These are phyloP conservation scores for Alosa sapidissima DNA, from an alignment of 2,797 vertebrate genomes.

Conservation along the genomic window DNA sequence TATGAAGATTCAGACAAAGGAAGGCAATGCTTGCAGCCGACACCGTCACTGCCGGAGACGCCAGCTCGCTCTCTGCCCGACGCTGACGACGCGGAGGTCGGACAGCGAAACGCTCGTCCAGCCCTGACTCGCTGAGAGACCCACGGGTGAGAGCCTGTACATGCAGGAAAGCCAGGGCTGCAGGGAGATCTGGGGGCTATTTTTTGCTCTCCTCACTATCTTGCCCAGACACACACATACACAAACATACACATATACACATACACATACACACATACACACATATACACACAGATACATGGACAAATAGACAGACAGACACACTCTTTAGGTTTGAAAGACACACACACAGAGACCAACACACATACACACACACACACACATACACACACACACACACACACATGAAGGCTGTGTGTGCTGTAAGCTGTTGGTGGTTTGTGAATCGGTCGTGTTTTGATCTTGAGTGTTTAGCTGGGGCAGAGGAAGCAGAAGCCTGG, in stretches of 20 bases:
- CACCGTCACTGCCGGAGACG: neutral
- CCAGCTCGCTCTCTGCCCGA: neutral
- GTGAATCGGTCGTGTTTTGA: neutral
- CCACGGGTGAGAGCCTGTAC: constrained; percentile 4
- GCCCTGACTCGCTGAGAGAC: constrained; percentile 1
- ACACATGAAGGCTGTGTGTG: constrained; percentile 66
- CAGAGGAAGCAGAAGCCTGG: neutral
- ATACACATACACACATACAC: neutral
- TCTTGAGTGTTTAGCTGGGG: neutral
- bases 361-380: neutral
- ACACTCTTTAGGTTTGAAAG: neutral
- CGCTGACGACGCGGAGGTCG: neutral
- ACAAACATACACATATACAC: neutral
- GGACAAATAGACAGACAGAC: neutral
- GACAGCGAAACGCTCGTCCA: neutral
- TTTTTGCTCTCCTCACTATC: neutral
- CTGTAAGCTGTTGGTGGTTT: constrained; percentile 31
- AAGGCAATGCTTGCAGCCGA: constrained; percentile 44
- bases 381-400: constrained; percentile 39
- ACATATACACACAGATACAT: neutral
- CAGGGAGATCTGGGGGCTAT: neutral
- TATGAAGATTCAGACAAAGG: constrained; percentile 61
- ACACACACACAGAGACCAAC: constrained; percentile 30
- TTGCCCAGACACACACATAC: constrained; percentile 3
- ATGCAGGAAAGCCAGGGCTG: neutral